Conservation (phyloP, 2,888 invertebrate genomes). For the Brachypalpus laphriformis region DNA sequence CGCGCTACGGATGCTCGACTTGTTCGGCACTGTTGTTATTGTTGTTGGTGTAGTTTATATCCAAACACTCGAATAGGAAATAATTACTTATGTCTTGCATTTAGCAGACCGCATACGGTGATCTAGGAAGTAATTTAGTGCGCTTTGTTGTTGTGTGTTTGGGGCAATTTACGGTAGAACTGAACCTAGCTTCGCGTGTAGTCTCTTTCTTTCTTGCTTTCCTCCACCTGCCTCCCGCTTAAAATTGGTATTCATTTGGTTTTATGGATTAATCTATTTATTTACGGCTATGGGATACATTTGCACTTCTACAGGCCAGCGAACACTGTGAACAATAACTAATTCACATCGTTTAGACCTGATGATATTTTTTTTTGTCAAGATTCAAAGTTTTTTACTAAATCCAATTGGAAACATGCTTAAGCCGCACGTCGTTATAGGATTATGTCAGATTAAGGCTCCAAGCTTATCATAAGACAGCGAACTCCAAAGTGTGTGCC, state of each 20-base stretch:
- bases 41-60: constrained; percentile 46
- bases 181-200: constrained; percentile 35
- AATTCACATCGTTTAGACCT: constrained; percentile 23
- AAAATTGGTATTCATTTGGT: constrained; percentile 35
- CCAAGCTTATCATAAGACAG: too few species aligned
- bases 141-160: constrained; percentile 70
- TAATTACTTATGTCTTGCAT: constrained; percentile 73
- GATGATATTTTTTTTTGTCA: background rate
- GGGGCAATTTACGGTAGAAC: constrained; percentile 69
- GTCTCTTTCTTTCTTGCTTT: background rate
- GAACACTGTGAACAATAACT: constrained; percentile 33
- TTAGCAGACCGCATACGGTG: constrained; percentile 73
- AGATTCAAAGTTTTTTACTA: too few species aligned
- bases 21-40: constrained; percentile 19
- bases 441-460: too few species aligned
- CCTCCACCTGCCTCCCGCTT: background rate
- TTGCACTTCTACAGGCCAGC: constrained; percentile 33
- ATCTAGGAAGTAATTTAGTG: constrained; percentile 74
- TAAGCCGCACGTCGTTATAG: too few species aligned
- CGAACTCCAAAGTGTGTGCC: too few species aligned
- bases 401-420: too few species aligned
- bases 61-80: constrained; percentile 69
- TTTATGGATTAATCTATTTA: constrained; percentile 48
- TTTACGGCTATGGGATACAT: constrained; percentile 17
- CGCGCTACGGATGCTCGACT: constrained; percentile 56